Base-by-base conservation (phyloP, 2,888 invertebrate genomes). In the Myopa testacea region DNA sequence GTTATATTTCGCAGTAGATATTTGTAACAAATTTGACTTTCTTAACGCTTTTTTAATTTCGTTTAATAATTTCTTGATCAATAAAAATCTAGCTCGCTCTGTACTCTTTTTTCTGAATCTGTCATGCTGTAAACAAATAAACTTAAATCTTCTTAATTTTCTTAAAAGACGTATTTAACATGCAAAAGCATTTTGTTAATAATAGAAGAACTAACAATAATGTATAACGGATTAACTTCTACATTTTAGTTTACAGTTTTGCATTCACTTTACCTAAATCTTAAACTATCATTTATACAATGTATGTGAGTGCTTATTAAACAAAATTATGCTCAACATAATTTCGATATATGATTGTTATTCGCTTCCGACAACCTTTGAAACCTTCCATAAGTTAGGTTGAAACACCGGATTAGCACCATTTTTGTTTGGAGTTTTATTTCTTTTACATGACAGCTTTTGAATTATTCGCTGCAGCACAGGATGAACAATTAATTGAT, bases 241-340 rank as follows among this genome's bases (percentile, higher is more conserved):
- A 26, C 26, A 26, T 26, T 26, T 26, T 26, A 26, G 26, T 26
- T 26, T 26, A 26, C 26, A 26, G 26, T 26, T 26, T 26, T 26
- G 26, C 26, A 26, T 26, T 26, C 26, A 26, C 26, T 26, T 26
- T 26, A 26, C 26, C 26, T 26, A 26, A 26, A 26, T 26, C 26
- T 26, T 26, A 26, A 26, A 26, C 2, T 26, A 26, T 26, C 26
- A 26, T 26, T 26, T 26, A 26, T 26, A 26, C 26, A 26, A 26
- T 26, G 26, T 45, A 45, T 10, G 45, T 45, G 6, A 45, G 10
- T 45, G 16, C 34, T 14, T 38, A 65, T 6, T 65, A 77, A 68
- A 76, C 55, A 65, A 75, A 75, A 71, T 83, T 85, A 86, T 85
- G 85, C 82, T 85, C 82, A 84, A 85, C 84, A 85, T 84, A 86